Percentiles rank a stretch among this genome's conserved stretches.
Evolutionary conservation across 2,888 invertebrate genomes (phyloP).

Genomic region (Mimas tiliae): DNA sequence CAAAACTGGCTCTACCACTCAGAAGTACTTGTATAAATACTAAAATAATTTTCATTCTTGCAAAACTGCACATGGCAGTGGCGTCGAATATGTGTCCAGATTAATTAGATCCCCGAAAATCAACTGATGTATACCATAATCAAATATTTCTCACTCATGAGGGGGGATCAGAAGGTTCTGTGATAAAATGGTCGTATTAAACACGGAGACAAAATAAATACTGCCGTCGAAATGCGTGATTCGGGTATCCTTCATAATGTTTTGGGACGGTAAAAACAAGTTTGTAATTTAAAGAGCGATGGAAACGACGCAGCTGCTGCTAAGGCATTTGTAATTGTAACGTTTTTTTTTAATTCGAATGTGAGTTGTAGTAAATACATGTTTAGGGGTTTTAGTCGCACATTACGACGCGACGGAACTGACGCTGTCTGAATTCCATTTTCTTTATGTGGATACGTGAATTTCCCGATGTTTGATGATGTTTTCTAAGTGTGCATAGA

Average conservation of each 20-base stretch:
- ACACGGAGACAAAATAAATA: slow-evolving; percentile 12
- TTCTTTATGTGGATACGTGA: too few species aligned
- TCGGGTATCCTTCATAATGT: background rate
- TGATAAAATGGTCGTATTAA: slow-evolving; percentile 28
- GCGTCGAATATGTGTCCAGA: slow-evolving; percentile 17
- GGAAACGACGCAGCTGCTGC: slow-evolving; percentile 30
- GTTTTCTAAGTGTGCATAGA: too few species aligned
- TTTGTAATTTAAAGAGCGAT: slow-evolving; percentile 19
- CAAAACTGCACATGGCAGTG: slow-evolving; percentile 25
- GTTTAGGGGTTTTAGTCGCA: background rate
- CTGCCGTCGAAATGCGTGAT: background rate
- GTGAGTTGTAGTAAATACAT: background rate
- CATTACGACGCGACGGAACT: too few species aligned
- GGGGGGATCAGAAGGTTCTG: slow-evolving; percentile 20
- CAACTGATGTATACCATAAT: background rate
- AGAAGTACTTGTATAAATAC: too few species aligned
- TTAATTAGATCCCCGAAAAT: slow-evolving; percentile 24
- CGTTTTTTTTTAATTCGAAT: slow-evolving; percentile 26
- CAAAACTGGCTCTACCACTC: too few species aligned
- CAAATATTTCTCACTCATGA: background rate
- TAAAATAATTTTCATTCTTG: slow-evolving; percentile 5
- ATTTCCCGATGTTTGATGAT: too few species aligned
- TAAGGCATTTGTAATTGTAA: slow-evolving; percentile 29
- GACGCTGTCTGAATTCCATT: too few species aligned
- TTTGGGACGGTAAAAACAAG: background rate